phyloP scores from a whole-genome alignment of 1,140 invertebrate species.

The Probaryconus sp. region DNA sequence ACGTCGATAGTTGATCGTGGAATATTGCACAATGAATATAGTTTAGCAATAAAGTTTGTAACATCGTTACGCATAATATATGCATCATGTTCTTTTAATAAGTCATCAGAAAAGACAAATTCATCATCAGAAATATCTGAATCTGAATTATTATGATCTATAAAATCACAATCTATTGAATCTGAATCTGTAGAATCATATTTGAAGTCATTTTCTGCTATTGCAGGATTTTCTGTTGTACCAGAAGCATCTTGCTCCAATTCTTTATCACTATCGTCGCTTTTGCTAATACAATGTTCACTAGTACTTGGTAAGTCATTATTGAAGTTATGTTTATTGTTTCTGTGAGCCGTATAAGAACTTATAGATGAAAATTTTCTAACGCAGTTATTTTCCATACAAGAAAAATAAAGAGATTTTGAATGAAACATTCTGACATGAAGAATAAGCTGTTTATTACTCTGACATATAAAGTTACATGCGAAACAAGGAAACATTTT shows the following conservation, averaged over 20 bases:
- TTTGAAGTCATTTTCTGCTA: no score
- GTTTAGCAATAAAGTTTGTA: no score
- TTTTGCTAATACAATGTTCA: background rate
- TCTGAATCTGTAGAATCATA: no score
- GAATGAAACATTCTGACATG: background rate
- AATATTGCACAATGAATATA: no score
- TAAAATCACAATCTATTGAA: no score
- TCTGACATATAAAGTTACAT: no score
- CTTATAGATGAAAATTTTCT: conserved; percentile 4
- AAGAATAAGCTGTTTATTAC: background rate
- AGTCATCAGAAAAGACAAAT: background rate
- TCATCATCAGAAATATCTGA: background rate
- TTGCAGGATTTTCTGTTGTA: no score
- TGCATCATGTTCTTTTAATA: background rate
- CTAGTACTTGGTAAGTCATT: background rate
- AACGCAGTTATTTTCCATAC: background rate
- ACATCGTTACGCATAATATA: no score
- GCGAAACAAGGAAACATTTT: no score
- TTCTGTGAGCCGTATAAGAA: conserved; percentile 15
- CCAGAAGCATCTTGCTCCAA: background rate
- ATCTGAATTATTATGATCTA: background rate
- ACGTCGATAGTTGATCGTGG: no score
- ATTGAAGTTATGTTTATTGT: background rate
- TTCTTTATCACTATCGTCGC: background rate
- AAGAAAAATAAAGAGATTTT: background rate